Evolutionary conservation across 23 tunicate species (phyloP), one percentile per base, ranked within the genome.

Genomic region (Oikopleura vanhoeffeni): DNA sequence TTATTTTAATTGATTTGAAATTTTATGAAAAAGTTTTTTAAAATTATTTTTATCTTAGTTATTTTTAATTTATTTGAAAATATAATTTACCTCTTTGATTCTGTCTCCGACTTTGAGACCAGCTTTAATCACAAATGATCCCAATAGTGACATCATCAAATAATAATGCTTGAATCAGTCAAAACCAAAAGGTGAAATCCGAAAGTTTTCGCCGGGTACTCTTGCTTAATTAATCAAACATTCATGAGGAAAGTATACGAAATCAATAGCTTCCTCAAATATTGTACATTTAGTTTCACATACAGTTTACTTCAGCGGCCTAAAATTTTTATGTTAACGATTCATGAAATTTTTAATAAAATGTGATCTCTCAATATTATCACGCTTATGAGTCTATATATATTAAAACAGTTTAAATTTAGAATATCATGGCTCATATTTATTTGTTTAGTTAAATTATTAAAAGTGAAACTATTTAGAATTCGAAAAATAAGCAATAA

Each of bases 101-200:
- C 91, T 85, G 64, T 95, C 99, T 0, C 89, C 87, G 0, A 86
- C 76, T 86, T 87, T 95, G 41, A 95, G 76, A 28, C 99, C 99
- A 34, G 96, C 91, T 40, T 42, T 87, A 76, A 90, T 96, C 27
- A 96, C 99, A 49, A 86, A 60, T 0, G 96, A 90, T n/a, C 0
- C 99, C 99, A 64, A 95, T 87, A 18, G 96, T 91, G 0, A 95
- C 99, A 79, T 95, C 99, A 84, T 95, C 99, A 36, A 95, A n/a
- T n/a, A 85, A 88, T 88, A 95, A 85, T 95, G 99, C 0, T 96
- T 91, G 57, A 85, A 41, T 3, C 88, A 85, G 49, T 95, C 92
- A 82, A 95, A 95, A n/a, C n/a, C 99, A 96, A 95, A 8, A 95
- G 83, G 39, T 84, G 87, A 85, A 95, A 90, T 1, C 99, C 99